These are phyloP conservation scores for Guaruba guarouba DNA, from an alignment of 2,113 vertebrate species.

Conservation along the genomic window DNA sequence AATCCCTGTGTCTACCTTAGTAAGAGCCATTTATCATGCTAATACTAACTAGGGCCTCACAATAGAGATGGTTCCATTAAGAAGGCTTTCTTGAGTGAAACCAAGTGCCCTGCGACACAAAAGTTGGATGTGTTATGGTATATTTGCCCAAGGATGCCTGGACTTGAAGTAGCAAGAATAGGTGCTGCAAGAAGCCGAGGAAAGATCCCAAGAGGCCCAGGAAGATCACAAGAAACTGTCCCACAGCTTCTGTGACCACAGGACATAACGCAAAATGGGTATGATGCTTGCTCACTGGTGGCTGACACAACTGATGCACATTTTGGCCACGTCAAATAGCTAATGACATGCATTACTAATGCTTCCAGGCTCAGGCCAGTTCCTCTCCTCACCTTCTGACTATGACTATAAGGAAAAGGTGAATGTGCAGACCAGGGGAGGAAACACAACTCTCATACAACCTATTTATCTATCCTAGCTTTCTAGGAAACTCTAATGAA, in stretches of 20 bases:
- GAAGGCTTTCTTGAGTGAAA: neutral
- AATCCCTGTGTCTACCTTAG: neutral
- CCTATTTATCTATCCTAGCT: neutral
- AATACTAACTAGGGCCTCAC: neutral
- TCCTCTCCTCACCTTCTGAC: rapidly evolving
- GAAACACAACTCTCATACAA: neutral
- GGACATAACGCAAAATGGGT: neutral
- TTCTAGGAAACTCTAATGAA: neutral
- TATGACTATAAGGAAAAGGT: neutral
- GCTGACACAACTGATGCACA: neutral
- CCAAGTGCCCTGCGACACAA: neutral
- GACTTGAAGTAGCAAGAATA: neutral
- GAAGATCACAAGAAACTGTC: neutral
- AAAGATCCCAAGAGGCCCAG: neutral
- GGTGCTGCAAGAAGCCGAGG: neutral
- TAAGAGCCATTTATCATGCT: neutral
- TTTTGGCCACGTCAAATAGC: neutral
- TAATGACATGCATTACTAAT: neutral
- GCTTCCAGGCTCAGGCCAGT: neutral
- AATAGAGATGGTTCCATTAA: neutral
- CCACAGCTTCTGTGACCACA: neutral
- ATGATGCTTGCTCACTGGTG: neutral
- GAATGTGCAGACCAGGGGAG: neutral
- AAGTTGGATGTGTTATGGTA: neutral
- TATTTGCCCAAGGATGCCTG: neutral